Base-by-base conservation (phyloP, 2,113 vertebrate species). In the Chiloscyllium plagiosum region DNA sequence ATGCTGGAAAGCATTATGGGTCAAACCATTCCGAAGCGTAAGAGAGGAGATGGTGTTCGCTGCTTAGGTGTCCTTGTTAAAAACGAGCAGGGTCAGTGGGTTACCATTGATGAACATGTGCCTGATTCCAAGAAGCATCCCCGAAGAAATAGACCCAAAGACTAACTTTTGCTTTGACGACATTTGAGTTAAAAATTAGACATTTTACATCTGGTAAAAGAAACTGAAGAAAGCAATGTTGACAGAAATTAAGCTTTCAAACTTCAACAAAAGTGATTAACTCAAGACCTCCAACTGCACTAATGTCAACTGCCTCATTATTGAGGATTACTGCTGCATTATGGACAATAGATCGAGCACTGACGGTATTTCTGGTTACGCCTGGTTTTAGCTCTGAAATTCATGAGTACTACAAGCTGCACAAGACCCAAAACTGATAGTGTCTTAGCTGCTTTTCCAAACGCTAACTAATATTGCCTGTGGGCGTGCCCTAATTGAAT, bases 1-100 rank as follows among this genome's bases (percentile, higher is more conserved):
- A 95, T 95, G 94, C 68, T 95, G 47, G 94, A 95, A 72, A 72
- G 94, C 29, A 95, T 95, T 52, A 95, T 95, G 94, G 94, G 94
- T 8, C 94, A 95, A 33, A 70, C 37, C 69, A 95, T 95, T 76
- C 94, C 94, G 1, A 95, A 70, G 37, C 47, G 94, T 5, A 95
- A 29, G 24, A 95, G 37, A 52, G 94, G 94, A 50, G 94, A 95
- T 52, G 94, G 69, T 0, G 47, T 95, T 17, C 94, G 42, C 69
- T 72, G 69, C 6, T 70, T 95, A 52, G 94, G 94, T 1, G 94
- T 95, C 10, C 94, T 95, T 50, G 50, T 95, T 50, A 95, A 95
- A 95, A 95, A 95, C 50, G 94, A 95, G 26, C 94, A 76, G 42
- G 94, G 94, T 26, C 68, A 95, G 47, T 95, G 94, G 94, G 94